Percentiles rank a stretch among this genome's conserved stretches.
Conservation (phyloP, 2,888 invertebrate species). For the Eupeodes luniger region DNA sequence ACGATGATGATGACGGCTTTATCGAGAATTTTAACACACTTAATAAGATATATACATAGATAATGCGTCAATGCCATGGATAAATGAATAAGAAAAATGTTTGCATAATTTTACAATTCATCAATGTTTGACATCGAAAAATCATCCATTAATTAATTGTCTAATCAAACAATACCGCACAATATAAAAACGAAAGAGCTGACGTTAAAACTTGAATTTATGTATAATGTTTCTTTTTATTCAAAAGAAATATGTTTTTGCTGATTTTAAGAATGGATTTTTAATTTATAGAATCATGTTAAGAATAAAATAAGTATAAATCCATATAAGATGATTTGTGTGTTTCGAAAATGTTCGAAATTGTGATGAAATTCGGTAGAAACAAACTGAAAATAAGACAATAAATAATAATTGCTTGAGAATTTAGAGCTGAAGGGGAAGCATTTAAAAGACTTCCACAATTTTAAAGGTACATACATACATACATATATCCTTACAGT, state of each 20-base stretch:
- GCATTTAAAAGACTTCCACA: background rate
- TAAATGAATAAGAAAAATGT: background rate
- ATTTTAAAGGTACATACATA: background rate
- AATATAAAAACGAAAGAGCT: slow-evolving; percentile 49
- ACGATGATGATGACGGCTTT: slow-evolving; percentile 19
- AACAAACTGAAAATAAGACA: background rate
- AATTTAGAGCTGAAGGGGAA: background rate
- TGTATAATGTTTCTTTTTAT: background rate
- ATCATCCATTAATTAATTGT: slow-evolving; percentile 64
- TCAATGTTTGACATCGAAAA: slow-evolving; percentile 56
- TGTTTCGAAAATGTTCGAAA: background rate
- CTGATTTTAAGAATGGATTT: slow-evolving; percentile 31
- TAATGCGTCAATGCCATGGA: slow-evolving; percentile 14
- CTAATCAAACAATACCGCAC: slow-evolving; percentile 35
- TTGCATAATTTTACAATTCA: slow-evolving; percentile 60
- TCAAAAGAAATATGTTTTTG: background rate
- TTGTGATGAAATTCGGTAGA: background rate
- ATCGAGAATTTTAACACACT: slow-evolving; percentile 22
- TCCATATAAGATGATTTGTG: background rate
- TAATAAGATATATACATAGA: background rate
- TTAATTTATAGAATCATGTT: slow-evolving; percentile 10
- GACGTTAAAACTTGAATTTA: slow-evolving; percentile 40
- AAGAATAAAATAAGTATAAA: background rate
- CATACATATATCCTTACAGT: background rate
- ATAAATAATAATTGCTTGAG: background rate